phyloP scores from a whole-genome alignment of 2,888 invertebrate species.

The Diplazon laetatorius region DNA sequence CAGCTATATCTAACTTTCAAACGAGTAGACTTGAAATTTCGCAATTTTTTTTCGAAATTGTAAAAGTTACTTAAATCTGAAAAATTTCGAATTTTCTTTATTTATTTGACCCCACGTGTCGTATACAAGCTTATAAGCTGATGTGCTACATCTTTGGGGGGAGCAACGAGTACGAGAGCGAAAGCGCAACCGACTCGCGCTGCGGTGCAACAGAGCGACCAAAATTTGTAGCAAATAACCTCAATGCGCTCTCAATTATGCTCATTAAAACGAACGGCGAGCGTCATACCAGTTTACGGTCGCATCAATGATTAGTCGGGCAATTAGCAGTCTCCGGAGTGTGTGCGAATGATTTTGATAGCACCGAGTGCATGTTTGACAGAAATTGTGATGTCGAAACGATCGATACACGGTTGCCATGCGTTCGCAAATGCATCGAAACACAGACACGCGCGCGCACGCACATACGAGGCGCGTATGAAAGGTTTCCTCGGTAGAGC shows the following conservation, averaged over 20 bases:
- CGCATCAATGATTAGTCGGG: background rate
- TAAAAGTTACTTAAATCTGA: too few relatives aligned
- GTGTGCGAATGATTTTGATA: conserved; percentile 1
- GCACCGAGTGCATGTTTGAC: background rate
- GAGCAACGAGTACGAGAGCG: too few relatives aligned
- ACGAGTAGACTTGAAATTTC: too few relatives aligned
- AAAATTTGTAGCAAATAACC: background rate
- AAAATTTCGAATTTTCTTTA: too few relatives aligned
- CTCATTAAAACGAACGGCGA: background rate
- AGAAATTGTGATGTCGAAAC: conserved; percentile 1
- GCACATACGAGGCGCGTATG: background rate
- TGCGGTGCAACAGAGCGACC: too few relatives aligned
- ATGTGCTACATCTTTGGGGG: too few relatives aligned
- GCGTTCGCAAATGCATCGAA: background rate
- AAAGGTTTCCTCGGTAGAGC: conserved; percentile 27
- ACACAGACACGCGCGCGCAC: background rate
- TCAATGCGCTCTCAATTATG: background rate
- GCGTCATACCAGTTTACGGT: background rate
- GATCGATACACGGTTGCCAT: conserved; percentile 28
- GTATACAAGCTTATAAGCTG: too few relatives aligned
- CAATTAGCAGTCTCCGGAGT: conserved; percentile 2
- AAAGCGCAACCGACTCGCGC: too few relatives aligned
- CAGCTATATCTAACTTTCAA: too few relatives aligned
- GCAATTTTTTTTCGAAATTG: too few relatives aligned
- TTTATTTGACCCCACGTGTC: too few relatives aligned